Percentiles rank a stretch among this genome's conserved stretches.
Evolutionary conservation across 2,888 invertebrate genomes (phyloP).

Genomic region (Drosophila diplacantha): DNA sequence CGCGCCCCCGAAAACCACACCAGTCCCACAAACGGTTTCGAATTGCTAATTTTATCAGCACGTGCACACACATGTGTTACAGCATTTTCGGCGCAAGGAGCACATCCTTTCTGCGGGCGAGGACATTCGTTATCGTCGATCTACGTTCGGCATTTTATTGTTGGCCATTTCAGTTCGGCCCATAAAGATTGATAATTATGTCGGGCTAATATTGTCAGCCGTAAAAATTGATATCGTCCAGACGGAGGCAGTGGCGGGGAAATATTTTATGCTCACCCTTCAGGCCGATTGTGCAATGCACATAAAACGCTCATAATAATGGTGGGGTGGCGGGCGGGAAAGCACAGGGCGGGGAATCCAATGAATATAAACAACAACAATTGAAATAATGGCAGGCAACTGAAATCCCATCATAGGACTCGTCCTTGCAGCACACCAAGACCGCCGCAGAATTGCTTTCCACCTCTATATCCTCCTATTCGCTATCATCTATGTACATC

Average conservation of each 20-base stretch:
- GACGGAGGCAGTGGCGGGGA: conserved; percentile 32
- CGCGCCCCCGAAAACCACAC: conserved; percentile 27
- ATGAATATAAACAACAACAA: conserved; percentile 72
- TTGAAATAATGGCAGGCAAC: conserved; percentile 63
- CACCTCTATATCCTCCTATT: conserved; percentile 26
- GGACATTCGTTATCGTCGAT: conserved; percentile 37
- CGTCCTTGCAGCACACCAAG: conserved; percentile 40
- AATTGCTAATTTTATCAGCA: conserved; percentile 72
- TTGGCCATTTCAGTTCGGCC: conserved; percentile 50
- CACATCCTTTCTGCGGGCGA: conserved; percentile 30
- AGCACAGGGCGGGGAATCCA: conserved; percentile 33
- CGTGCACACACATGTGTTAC: conserved; percentile 42
- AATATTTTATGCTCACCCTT: conserved; percentile 53
- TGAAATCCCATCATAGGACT: conserved; percentile 51
- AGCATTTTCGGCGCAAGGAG: conserved; percentile 30
- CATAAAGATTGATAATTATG: conserved; percentile 70
- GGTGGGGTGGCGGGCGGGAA: not conserved
- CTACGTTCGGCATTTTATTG: conserved; percentile 55
- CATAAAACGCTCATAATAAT: conserved; percentile 51
- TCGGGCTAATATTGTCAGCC: conserved; percentile 60
- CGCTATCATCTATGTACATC: conserved; percentile 7
- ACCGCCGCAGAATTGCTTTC: conserved; percentile 36
- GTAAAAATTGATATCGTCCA: conserved; percentile 62
- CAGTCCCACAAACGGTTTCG: conserved; percentile 53
- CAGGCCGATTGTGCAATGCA: conserved; percentile 42